Evolutionary conservation across 1,140 invertebrate genomes (phyloP).

Genomic region (Euglossa dilemma): DNA sequence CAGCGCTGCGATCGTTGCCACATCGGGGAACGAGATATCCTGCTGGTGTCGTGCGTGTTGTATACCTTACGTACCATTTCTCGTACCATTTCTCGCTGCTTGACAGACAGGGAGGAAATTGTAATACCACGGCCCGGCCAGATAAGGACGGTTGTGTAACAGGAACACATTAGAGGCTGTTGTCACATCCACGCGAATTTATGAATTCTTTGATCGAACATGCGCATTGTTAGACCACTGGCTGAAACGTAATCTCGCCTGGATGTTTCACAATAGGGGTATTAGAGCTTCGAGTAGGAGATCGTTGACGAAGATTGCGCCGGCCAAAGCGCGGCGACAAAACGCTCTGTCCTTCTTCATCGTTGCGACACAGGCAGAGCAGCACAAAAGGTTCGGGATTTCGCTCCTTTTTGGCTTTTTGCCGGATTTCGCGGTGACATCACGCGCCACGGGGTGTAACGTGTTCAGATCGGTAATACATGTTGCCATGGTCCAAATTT

Average conservation of each 20-base stretch:
- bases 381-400: not conserved
- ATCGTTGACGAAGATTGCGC: not conserved
- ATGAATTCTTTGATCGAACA: slow-evolving; percentile 7
- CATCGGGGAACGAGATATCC: slow-evolving; percentile 16
- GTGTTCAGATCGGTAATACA: not conserved
- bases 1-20: slow-evolving; percentile 9
- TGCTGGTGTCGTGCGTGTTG: not conserved
- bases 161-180: not conserved
- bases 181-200: slow-evolving; percentile 19
- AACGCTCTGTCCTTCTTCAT: not conserved
- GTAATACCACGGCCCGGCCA: not conserved
- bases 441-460: not conserved
- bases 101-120: slow-evolving; percentile 27
- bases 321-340: not conserved
- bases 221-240: not conserved
- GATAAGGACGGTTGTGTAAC: slow-evolving; percentile 17
- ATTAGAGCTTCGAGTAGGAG: not conserved
- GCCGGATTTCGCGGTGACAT: not conserved
- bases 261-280: not conserved
- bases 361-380: not conserved
- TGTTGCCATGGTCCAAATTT: not conserved
- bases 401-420: not conserved
- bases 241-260: too few species aligned
- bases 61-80: too few species aligned
- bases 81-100: not conserved